A percentile compares a stretch with the other conserved stretches of the same genome.
Evolutionary conservation across 2,797 vertebrate species (phyloP).

Genomic region (Sebastes baramenuke): DNA sequence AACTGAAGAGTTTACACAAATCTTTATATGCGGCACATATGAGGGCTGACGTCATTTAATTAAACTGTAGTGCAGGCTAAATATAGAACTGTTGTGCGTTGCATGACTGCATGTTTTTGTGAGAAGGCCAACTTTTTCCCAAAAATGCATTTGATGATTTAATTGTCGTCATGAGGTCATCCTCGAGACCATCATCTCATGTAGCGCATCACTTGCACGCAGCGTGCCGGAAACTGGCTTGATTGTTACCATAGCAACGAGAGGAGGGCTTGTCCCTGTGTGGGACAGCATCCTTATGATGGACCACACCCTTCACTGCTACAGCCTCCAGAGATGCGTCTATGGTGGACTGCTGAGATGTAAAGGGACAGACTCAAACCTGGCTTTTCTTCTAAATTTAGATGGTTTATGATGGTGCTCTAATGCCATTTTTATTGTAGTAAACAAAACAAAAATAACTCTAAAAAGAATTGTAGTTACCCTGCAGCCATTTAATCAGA

Average conservation of each 20-base stretch:
- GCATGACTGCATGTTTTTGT: neutral
- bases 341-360: conserved; percentile 7
- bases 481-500: neutral
- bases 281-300: conserved; percentile 59
- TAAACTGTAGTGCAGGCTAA: conserved; percentile 22
- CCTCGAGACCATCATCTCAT: conserved; percentile 13
- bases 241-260: conserved; percentile 65
- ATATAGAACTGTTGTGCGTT: conserved; percentile 10
- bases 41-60: conserved; percentile 53
- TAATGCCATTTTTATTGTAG: neutral
- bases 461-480: neutral
- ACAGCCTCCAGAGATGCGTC: conserved; percentile 32
- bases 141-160: conserved; percentile 12
- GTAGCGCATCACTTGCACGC: conserved; percentile 38
- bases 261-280: conserved; percentile 64
- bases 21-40: conserved; percentile 34
- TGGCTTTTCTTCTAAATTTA: neutral
- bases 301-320: conserved; percentile 77
- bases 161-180: conserved; percentile 44
- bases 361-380: neutral
- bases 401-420: neutral
- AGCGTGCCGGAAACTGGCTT: conserved; percentile 63
- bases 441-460: neutral
- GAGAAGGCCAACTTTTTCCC: conserved; percentile 31
- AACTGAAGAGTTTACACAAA: neutral